Base-by-base conservation (phyloP, 2,888 invertebrate genomes). In the Drepana falcataria region DNA sequence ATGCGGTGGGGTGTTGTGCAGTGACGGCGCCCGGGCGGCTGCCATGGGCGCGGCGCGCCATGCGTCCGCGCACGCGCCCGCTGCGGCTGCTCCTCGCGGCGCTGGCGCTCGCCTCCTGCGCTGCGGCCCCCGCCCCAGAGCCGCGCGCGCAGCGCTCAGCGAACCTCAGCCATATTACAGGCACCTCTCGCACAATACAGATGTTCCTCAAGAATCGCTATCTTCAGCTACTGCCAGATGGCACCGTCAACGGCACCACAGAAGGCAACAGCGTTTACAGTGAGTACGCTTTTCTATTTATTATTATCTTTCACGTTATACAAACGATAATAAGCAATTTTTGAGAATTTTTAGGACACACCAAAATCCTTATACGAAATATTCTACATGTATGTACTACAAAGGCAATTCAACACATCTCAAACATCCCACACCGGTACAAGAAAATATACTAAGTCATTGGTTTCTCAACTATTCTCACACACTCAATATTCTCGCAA, bases 171-270 rank as follows among this genome's bases (percentile, higher is more conserved):
- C 95, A 95, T 89, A 94, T 95, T 81, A 94, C 95, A 71, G 95
- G 96, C 82, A 94, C 95, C 59, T 93, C 94, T 65, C 93, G 96
- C 73, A 95, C 95, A 81, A 95, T 96, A 77, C 95, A 95, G 91
- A 93, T 96, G 93, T 95, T 94, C 92, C 94, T 96, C 87, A 96
- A 95, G 91, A 95, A 96, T 91, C 93, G 94, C 71, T 95, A 95
- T 83, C 93, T 96, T 68, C 96, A 96, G 91, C 92, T 96, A 74
- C 90, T 95, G 88, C 95, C 95, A 69, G 96, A 96, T 91, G 96
- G 96, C 84, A 94, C 94, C 73, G 95, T 96, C 87, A 96, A 95
- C 92, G 96, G 96, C 71, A 96, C 96, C 81, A 93, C 92, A 79
- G 94, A 96, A 84, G 94, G 94, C 90, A 93, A 92, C 83, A 95